Percentiles rank a stretch among this genome's conserved stretches.
phyloP scores from a whole-genome alignment of 2,888 invertebrate species.

The Tetropium fuscum region DNA sequence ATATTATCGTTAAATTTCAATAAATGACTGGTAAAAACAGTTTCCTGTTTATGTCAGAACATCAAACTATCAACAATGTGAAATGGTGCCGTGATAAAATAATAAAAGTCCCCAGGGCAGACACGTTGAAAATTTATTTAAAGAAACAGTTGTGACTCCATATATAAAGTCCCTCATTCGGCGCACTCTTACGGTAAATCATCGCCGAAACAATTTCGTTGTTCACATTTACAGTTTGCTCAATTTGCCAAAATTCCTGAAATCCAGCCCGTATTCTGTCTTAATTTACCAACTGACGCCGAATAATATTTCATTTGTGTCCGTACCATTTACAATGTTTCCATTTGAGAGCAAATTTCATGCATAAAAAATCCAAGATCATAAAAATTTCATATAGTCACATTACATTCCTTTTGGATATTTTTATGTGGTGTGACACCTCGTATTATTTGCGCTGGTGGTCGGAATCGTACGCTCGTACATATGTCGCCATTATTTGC shows the following conservation, averaged over 20 bases:
- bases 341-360: conserved; percentile 44
- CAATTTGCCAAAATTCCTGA: conserved; percentile 6
- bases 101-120: too few relatives aligned
- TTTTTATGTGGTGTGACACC: conserved; percentile 65
- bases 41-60: too few relatives aligned
- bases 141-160: too few relatives aligned
- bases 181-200: not conserved
- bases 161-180: too few relatives aligned
- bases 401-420: conserved; percentile 60
- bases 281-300: conserved; percentile 20
- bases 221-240: conserved; percentile 6
- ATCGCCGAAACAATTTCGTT: not conserved
- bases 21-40: too few relatives aligned
- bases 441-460: conserved; percentile 62
- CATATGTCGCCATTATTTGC: conserved; percentile 67
- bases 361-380: conserved; percentile 57
- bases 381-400: conserved; percentile 65
- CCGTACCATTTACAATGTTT: conserved; percentile 38
- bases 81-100: too few relatives aligned
- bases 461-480: conserved; percentile 57
- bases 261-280: conserved; percentile 11
- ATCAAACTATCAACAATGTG: too few relatives aligned
- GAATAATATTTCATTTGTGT: conserved; percentile 26
- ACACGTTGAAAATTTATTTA: too few relatives aligned
- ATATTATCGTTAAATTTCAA: too few relatives aligned